Base-by-base conservation (phyloP, 2,888 invertebrate species). In the Torymus auratus region DNA sequence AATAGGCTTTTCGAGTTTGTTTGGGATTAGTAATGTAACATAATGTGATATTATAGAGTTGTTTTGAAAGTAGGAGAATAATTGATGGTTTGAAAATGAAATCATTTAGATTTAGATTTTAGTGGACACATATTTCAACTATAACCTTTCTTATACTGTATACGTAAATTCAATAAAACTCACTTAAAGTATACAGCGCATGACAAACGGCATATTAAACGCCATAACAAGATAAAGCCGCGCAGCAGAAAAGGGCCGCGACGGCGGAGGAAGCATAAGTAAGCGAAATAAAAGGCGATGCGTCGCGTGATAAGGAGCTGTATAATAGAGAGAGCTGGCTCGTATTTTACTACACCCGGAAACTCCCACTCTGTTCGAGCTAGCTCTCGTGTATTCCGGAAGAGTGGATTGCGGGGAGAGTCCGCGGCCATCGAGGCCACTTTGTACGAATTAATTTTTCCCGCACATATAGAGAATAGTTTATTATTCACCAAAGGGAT, bases 261-360 rank as follows among this genome's bases (percentile, higher is more conserved):
- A 53, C 28, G 50, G 41, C 23, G 28, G 14, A 15, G 15, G 15
- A 23, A n/a, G 65, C 53, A 52, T 50, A 72, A 62, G 62, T 62
- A 72, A 72, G 17, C 14, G 53, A 52, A 76, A 68, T 68, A 68
- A 78, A 58, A 64, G 52, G 61, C 58, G 72, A 77, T 68, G 17
- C 17, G 15, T 80, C 61, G 76, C 76, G 76, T 80, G 80, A 75
- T 71, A 61, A 67, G 52, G 76, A 20, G 76, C 72, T 62, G 50
- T 80, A 58, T 62, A 62, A 64, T 65, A 61, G 15, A 55, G 53
- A 56, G n/a, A 60, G 60, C n/a, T n/a, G n/a, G 65, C 76, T 28
- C 56, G 56, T 71, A 71, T 65, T 70, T 71, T 65, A 65, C 56
- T 67, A 20, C 28, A 41, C 28, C 13, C 17, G 74, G 17, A 17